Conservation (phyloP, 2,888 invertebrate genomes). For the Ennomos fuscantarius region DNA sequence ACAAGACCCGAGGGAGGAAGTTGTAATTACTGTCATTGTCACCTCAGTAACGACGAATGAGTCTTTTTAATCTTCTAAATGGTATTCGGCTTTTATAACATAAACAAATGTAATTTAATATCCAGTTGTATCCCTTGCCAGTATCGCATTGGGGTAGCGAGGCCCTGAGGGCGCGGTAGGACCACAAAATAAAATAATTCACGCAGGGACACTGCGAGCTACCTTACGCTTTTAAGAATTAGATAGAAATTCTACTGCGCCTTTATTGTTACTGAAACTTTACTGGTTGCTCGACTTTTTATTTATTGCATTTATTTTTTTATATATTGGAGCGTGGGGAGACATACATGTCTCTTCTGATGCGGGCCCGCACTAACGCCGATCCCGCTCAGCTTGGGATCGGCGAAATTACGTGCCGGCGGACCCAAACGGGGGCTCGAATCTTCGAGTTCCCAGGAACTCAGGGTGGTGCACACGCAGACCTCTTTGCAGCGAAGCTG, state of each 20-base stretch:
- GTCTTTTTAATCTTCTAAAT: conserved; percentile 40
- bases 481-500: too few relatives aligned
- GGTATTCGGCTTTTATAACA: conserved; percentile 42
- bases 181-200: conserved; percentile 43
- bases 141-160: conserved; percentile 27
- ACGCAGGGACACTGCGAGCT: conserved; percentile 54
- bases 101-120: conserved; percentile 50
- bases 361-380: too few relatives aligned
- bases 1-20: conserved; percentile 50
- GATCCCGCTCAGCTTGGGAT: too few relatives aligned
- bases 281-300: conserved; percentile 5
- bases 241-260: conserved; percentile 31
- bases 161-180: conserved; percentile 30
- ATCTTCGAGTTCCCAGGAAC: too few relatives aligned
- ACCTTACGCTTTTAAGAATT: conserved; percentile 50
- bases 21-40: conserved; percentile 48
- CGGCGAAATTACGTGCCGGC: too few relatives aligned
- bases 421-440: too few relatives aligned
- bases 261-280: conserved; percentile 25
- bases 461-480: too few relatives aligned
- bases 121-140: conserved; percentile 36
- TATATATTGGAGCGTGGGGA: too few relatives aligned
- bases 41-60: conserved; percentile 37
- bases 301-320: conserved; percentile 22
- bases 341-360: too few relatives aligned